Evolutionary conservation across 2,888 invertebrate genomes (phyloP), one percentile per base, ranked within the genome.

Genomic region (Punctoribates punctum): DNA sequence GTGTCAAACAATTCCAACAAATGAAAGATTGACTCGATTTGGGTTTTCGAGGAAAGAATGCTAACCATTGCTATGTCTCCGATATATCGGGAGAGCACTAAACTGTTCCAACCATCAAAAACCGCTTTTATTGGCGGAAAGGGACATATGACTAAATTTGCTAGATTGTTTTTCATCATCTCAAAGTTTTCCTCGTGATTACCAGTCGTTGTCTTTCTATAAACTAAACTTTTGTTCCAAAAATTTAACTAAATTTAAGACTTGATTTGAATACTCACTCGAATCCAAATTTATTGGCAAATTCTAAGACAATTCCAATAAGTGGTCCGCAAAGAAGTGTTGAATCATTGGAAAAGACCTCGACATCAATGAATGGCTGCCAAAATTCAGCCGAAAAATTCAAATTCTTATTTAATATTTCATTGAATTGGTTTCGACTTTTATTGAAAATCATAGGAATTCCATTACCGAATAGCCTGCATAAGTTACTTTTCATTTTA

Each of bases 301-400:
- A 8, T 65, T 65, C 65, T 2, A 15, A 15, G 17, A 25, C 29
- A 1, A 65, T 15, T 9, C 34, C 29, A 8, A 65, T 29, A 29
- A 65, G 65, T 3, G 65, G 65, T 8, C 65, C 65, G 29, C 65
- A 65, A 9, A 65, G 27, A 17, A 3, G 3, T 2, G 65, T 65
- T 9, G 6, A 9, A 11, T 65, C 9, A 11, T 65, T 65, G 29
- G 15, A 1, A 11, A 57, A 11, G 2, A 65, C n/a, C 15, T 65
- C 34, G 9, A 65, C 29, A 65, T 65, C 65, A 29, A 65, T 65
- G 34, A 65, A 65, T 29, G 65, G 65, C 34, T 65, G 65, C 65
- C 65, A 65, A 34, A 65, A 65, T 29, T 65, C 65, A 15, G 65
- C 65, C 34, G 65, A 65, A 34, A 65, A 65, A n/a, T 15, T 65